Percentiles rank a stretch among this genome's conserved stretches.
Evolutionary conservation across 2,797 vertebrate genomes (phyloP).

Genomic region (Squalus acanthias): DNA sequence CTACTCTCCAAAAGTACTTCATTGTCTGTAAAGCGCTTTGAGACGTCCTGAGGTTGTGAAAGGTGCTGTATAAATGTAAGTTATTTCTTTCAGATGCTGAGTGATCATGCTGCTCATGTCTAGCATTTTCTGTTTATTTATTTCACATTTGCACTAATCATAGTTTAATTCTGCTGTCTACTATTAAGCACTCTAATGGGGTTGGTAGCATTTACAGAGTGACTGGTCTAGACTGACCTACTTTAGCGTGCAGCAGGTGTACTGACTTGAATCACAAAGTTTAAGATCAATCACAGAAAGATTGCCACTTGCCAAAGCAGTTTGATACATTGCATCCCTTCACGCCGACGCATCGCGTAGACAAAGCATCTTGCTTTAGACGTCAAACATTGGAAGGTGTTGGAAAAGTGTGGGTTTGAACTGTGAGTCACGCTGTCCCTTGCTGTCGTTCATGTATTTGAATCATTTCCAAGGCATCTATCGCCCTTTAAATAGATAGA

Average conservation of each 20-base stretch:
- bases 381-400: not conserved
- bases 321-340: not conserved
- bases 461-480: not conserved
- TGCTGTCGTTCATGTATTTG: not conserved
- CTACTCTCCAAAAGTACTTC: not conserved
- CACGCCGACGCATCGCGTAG: not conserved
- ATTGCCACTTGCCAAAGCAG: not conserved
- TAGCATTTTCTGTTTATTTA: not conserved
- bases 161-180: not conserved
- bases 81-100: not conserved
- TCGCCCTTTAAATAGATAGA: not conserved
- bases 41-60: not conserved
- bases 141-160: not conserved
- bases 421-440: not conserved
- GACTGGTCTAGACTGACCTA: not conserved
- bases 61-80: not conserved
- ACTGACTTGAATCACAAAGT: not conserved
- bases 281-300: not conserved
- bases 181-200: not conserved
- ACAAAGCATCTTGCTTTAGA: not conserved
- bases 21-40: not conserved
- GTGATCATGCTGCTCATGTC: not conserved
- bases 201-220: not conserved
- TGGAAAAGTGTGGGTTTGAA: not conserved
- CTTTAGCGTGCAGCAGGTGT: not conserved